Evolutionary conservation across 1,140 invertebrate species (phyloP).

Genomic region (Phortica variegata): DNA sequence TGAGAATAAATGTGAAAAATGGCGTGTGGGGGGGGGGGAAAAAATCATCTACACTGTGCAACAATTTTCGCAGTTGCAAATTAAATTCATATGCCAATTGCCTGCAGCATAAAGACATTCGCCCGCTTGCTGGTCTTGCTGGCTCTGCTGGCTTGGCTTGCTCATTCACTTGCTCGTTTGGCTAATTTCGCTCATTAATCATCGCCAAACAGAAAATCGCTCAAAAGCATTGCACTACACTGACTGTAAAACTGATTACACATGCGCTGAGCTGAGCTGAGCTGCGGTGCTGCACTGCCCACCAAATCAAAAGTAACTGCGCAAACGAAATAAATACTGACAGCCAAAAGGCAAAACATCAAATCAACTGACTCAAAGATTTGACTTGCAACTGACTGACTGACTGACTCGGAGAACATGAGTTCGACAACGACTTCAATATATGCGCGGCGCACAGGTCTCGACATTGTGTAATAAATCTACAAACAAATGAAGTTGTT

Average conservation of each 20-base stretch:
- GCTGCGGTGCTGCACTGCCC: no score
- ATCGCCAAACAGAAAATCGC: constrained; percentile 19
- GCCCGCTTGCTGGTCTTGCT: no score
- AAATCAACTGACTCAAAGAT: no score
- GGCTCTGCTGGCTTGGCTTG: no score
- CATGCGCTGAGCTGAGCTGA: constrained; percentile 32
- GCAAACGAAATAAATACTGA: constrained; percentile 1
- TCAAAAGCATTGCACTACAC: not conserved
- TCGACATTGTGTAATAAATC: constrained; percentile 38
- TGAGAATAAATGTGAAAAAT: no score
- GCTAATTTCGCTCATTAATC: constrained; percentile 53
- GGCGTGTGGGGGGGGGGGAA: no score
- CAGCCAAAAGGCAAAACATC: constrained; percentile 30
- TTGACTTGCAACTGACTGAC: constrained; percentile 12
- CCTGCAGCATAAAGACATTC: no score
- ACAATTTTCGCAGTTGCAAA: constrained; percentile 2
- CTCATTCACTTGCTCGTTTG: not conserved
- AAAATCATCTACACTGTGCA: constrained; percentile 21
- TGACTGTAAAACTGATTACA: constrained; percentile 35
- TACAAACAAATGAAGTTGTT: constrained; percentile 54
- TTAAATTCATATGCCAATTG: no score
- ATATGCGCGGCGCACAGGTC: no score
- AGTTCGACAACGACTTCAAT: no score
- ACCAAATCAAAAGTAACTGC: constrained; percentile 26
- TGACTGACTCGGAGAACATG: no score